Base-by-base conservation (phyloP, 2,888 invertebrate species). In the Osedax fenrisi region DNA sequence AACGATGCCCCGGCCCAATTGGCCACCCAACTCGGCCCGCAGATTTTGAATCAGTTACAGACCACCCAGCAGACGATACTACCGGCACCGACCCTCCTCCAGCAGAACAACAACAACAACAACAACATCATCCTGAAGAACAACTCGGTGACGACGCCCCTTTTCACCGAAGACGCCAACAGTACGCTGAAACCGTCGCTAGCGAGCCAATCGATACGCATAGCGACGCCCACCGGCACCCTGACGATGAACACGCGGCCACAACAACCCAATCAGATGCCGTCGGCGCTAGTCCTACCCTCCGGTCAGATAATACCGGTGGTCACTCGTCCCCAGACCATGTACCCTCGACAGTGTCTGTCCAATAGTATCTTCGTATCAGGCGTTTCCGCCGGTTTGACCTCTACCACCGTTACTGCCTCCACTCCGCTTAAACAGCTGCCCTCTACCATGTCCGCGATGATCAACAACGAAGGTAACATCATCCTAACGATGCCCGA, bases 291-390 rank as follows among this genome's bases (percentile, higher is more conserved):
- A 23, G 80, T 85, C 10, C 78, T 85, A 73, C 84, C 85, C 5
- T 84, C 83, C 77, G 85, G 85, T 59, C 85, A 84, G 74, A 82
- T 85, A 3, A 82, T 85, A 61, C 84, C 85, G 2, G 84, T 85
- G 56, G 84, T 85, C 17, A 83, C 83, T 3, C 84, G 84, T 76
- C 83, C 84, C 13, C 80, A 81, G 27, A 25, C 25, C 69, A 70
- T 68, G 59, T 73, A 77, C 5, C 77, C 78, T 10, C 78, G 75
- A 61, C 79, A 78, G n/a, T 77, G 75, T 73, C 77, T 79, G 3
- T n/a, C n/a, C n/a, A n/a, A n/a, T n/a, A n/a, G n/a, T n/a, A n/a
- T n/a, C n/a, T n/a, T n/a, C n/a, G 79, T 80, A 3, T 78, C 79
- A 56, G 76, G 73, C 72, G 67, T 80, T 78, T 64, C 76, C 79